Evolutionary conservation across 1,140 invertebrate genomes (phyloP), one percentile per base, ranked within the genome.

Genomic region (Frieseomelitta varia): DNA sequence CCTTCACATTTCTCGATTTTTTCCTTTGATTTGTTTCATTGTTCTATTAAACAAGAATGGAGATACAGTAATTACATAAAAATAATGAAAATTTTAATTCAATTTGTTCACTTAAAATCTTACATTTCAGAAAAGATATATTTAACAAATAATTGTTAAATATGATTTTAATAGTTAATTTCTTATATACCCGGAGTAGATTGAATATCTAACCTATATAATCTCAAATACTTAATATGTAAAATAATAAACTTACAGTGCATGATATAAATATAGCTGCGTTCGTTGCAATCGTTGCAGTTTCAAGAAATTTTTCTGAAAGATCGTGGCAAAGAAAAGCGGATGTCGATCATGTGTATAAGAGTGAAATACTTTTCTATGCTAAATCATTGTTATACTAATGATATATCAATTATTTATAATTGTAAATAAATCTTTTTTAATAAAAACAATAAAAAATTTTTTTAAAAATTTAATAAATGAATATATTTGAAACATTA

Each of bases 321-420:
- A 58, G 67, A 61, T n/a, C 15, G 6, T 47, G 34, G 47, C 12
- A 15, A 63, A 86, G 85, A 77, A 76, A 73, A 53, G 47, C 39
- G 80, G 71, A 77, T 63, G 56, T 53, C 27, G 85, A 84, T 88
- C 88, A 81, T 81, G 85, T 84, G 87, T 78, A 68, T 88, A 84
- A 88, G 76, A 89, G 87, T 90, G 88, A 89, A 87, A 90, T 87
- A 47, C 65, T 81, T 61, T 89, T 67, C 47, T 80, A 63, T 51
- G 56, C 58, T 75, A 79, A 87, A 81, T 90, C 85, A 86, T 86
- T 63, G 17, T 2, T 63, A 47, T 47, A 47, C 39, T 47, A 47
- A 8, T 47, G 6, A 47, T 47, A 8, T 47, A 8, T 47, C 39
- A 47, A 0, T 47, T 47, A 47, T 47, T 47, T 8, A 47, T 8